These are phyloP conservation scores for Bembecia ichneumoniformis DNA, from an alignment of 2,888 invertebrate genomes.

Conservation along the genomic window DNA sequence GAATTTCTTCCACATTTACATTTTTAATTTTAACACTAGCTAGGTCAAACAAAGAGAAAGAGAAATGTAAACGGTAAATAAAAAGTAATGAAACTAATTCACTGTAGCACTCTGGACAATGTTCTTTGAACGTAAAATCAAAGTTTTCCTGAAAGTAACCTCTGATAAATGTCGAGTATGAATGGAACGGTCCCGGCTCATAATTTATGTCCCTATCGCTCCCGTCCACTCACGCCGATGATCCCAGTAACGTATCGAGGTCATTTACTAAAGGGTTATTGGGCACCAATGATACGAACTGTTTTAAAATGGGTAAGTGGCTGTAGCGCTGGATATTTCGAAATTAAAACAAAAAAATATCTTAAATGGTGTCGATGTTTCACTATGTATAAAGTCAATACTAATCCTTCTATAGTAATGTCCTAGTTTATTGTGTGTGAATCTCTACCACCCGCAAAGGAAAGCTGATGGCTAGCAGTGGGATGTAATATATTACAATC, in stretches of 20 bases:
- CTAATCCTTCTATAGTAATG: too few relatives aligned
- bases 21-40: too few relatives aligned
- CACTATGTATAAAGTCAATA: too few relatives aligned
- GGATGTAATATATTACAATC: too few relatives aligned
- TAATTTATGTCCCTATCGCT: constrained; percentile 25
- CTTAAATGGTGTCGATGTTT: too few relatives aligned
- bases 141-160: constrained; percentile 6
- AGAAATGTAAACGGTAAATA: too few relatives aligned
- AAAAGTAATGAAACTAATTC: neutral
- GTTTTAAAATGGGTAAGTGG: constrained; percentile 4
- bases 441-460: too few relatives aligned
- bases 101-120: neutral
- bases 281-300: constrained; percentile 17
- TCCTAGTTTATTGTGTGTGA: too few relatives aligned
- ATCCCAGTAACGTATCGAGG: constrained; percentile 41
- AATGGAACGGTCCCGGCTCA: constrained; percentile 13
- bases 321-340: neutral
- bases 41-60: too few relatives aligned
- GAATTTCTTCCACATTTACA: too few relatives aligned
- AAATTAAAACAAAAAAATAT: neutral
- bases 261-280: constrained; percentile 33
- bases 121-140: neutral
- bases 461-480: too few relatives aligned
- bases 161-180: constrained; percentile 13
- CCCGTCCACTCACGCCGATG: constrained; percentile 24